Evolutionary conservation across 2,113 vertebrate genomes (phyloP).

Genomic region (Equus przewalskii): DNA sequence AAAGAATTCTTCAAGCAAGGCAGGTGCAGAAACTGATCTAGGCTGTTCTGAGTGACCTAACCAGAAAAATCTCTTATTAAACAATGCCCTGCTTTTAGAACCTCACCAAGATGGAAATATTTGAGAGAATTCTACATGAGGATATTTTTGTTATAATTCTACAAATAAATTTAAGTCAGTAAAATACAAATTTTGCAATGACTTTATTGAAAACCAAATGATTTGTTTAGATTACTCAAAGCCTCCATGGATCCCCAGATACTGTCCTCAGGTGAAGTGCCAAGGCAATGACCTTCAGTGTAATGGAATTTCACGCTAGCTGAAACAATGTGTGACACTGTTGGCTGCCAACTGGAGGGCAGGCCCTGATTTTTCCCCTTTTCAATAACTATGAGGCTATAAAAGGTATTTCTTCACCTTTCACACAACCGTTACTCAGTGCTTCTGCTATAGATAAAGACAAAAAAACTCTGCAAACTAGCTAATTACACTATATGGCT

Average conservation of each 20-base stretch:
- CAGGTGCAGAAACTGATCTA: neutral
- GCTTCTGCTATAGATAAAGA: neutral
- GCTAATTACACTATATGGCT: neutral
- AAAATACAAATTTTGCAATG: neutral
- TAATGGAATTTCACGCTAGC: neutral
- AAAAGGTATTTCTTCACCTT: neutral
- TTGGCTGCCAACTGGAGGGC: neutral
- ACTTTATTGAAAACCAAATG: neutral
- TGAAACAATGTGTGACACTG: neutral
- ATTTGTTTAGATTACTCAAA: constrained; percentile 3
- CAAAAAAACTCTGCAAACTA: neutral
- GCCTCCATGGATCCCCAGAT: neutral
- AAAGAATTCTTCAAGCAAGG: neutral
- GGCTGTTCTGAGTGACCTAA: neutral
- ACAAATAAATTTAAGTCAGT: neutral
- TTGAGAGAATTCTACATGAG: neutral
- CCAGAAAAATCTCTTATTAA: neutral
- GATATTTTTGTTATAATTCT: neutral
- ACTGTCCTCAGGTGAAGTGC: constrained; percentile 23
- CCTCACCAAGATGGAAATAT: neutral
- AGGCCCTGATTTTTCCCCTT: neutral
- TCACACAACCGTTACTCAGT: neutral
- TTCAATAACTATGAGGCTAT: neutral
- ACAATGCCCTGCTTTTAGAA: neutral
- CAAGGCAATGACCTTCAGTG: neutral